A percentile compares a stretch with the other conserved stretches of the same genome.
These are phyloP conservation scores for Xylota sylvarum DNA, from an alignment of 2,888 invertebrate species.

Conservation along the genomic window DNA sequence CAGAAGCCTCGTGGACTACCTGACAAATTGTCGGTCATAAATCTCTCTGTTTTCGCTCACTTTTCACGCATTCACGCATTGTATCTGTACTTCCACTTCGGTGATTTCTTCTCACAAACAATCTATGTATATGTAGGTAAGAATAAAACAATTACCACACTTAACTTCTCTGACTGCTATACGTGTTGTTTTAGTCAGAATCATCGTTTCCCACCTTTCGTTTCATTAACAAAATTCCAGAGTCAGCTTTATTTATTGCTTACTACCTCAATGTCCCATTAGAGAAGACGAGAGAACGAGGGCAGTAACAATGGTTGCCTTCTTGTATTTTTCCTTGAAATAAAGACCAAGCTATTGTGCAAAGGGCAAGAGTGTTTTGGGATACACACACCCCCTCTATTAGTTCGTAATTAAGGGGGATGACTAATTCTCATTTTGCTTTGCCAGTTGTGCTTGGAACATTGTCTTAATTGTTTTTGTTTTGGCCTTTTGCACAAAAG, in stretches of 20 bases:
- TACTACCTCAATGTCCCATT: slow-evolving; percentile 35
- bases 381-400: slow-evolving; percentile 38
- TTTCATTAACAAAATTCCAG: slow-evolving; percentile 55
- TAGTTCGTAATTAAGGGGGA: slow-evolving; percentile 54
- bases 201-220: slow-evolving; percentile 37
- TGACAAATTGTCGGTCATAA: slow-evolving; percentile 32
- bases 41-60: not conserved
- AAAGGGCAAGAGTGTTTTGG: not conserved
- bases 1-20: slow-evolving; percentile 3
- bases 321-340: not conserved
- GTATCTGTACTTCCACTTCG: slow-evolving; percentile 25
- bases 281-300: slow-evolving; percentile 9
- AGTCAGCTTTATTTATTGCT: slow-evolving; percentile 56
- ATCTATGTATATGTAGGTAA: slow-evolving; percentile 10
- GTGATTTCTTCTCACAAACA: slow-evolving; percentile 25
- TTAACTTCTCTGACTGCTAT: slow-evolving; percentile 29
- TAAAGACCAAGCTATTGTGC: not conserved
- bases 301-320: not conserved
- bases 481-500: slow-evolving; percentile 4
- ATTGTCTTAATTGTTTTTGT: slow-evolving; percentile 45
- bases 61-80: slow-evolving; percentile 13
- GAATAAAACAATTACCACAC: slow-evolving; percentile 43
- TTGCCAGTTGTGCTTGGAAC: slow-evolving; percentile 14
- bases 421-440: slow-evolving; percentile 41
- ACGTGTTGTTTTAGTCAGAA: slow-evolving; percentile 14